Evolutionary conservation across 1,140 invertebrate genomes (phyloP).

Genomic region (Ips nitidus): DNA sequence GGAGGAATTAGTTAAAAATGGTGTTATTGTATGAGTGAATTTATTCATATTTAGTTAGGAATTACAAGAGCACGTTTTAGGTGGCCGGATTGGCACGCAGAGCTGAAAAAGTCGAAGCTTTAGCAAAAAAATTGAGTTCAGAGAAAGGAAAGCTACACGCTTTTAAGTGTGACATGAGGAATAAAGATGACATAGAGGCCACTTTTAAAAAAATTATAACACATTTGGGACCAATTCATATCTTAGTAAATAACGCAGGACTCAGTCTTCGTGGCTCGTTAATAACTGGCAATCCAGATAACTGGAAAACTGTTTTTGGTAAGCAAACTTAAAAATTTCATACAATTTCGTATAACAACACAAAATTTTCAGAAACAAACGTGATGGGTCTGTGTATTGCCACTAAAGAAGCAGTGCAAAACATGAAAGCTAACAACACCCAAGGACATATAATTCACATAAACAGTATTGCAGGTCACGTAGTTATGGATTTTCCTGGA

Average conservation of each 20-base stretch:
- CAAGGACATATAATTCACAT: slow-evolving; percentile 13
- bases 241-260: slow-evolving; percentile 69
- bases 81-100: slow-evolving; percentile 72
- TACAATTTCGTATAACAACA: not conserved
- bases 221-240: slow-evolving; percentile 61
- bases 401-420: slow-evolving; percentile 57
- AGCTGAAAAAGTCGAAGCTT: slow-evolving; percentile 58
- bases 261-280: not conserved
- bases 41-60: no score
- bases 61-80: slow-evolving; percentile 1
- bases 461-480: slow-evolving; percentile 38
- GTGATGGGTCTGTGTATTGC: slow-evolving; percentile 55
- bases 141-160: slow-evolving; percentile 48
- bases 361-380: slow-evolving; percentile 28
- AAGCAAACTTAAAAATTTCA: no score
- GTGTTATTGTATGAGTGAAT: no score
- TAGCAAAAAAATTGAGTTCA: slow-evolving; percentile 23
- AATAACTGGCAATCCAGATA: no score
- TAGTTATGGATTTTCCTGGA: slow-evolving; percentile 34
- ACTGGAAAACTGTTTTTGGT: no score
- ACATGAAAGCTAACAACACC: slow-evolving; percentile 29
- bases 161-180: slow-evolving; percentile 64
- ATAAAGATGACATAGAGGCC: slow-evolving; percentile 59
- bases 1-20: no score
- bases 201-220: slow-evolving; percentile 58